These are phyloP conservation scores for Tetheella fluctuosa DNA, from an alignment of 2,888 invertebrate genomes.

Conservation along the genomic window DNA sequence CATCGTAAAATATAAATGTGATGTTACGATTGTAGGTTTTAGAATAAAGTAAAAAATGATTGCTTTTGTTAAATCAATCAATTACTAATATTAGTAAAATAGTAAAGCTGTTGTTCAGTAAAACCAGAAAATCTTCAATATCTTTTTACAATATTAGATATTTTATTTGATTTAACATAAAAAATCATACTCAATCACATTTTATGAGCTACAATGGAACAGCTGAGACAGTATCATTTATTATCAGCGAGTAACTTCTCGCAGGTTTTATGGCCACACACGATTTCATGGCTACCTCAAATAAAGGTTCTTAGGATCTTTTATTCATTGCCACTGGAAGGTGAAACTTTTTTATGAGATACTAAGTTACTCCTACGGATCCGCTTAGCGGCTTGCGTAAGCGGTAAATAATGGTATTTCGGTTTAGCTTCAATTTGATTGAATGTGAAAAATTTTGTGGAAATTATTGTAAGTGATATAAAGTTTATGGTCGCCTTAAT, in stretches of 20 bases:
- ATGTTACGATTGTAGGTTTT: no score
- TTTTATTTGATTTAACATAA: background rate
- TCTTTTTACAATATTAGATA: background rate
- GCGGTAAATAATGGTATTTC: background rate
- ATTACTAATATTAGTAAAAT: no score
- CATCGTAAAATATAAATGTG: no score
- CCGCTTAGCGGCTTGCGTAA: background rate
- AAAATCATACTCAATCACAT: constrained; percentile 7
- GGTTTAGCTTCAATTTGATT: no score
- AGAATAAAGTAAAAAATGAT: no score
- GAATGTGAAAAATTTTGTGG: no score
- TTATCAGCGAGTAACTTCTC: constrained; percentile 12
- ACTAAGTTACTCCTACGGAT: background rate
- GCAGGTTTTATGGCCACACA: constrained; percentile 26
- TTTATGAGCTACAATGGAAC: constrained; percentile 11
- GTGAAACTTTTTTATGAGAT: constrained; percentile 25
- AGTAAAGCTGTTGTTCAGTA: no score
- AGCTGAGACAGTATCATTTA: constrained; percentile 2
- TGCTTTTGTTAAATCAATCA: no score
- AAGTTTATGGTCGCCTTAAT: no score
- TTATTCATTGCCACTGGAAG: constrained; percentile 35
- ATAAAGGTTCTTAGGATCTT: constrained; percentile 28
- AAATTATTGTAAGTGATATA: no score
- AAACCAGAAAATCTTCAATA: no score
- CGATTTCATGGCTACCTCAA: constrained; percentile 21